Evolutionary conservation across 2,113 vertebrate genomes (phyloP), one percentile per base, ranked within the genome.

Genomic region (Oreochromis aureus): DNA sequence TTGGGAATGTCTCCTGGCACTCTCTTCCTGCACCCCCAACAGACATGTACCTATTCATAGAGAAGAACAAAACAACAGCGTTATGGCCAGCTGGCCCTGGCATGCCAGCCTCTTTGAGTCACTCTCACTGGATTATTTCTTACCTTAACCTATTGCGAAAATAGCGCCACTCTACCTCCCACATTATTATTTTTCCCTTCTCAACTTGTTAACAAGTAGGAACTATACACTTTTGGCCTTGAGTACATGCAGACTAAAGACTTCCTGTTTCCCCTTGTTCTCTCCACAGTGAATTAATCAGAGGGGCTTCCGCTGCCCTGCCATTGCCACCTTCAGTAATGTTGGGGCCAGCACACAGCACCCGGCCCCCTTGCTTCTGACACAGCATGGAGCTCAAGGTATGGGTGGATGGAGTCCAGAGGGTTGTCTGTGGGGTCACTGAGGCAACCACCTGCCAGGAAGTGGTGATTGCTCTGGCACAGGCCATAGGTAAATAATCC

Each of bases 371-470:
- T 93, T 82, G 34, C 76, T 91, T 93, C 91, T 96, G 95, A 95
- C 93, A 89, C 91, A 97, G 94, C 95, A 99, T 99, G 99, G 99
- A 99, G 96, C 98, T 99, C 82, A 99, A 99, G 94, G 99, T 99
- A 89, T 99, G 99, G 99, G 99, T 99, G 87, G 99, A 99, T 87
- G 99, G 98, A 94, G 97, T 99, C 84, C 99, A 99, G 96, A 97
- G 99, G 85, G 98, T 99, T 4, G 98, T 99, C 56, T 99, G 99
- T 30, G 99, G 99, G 6, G 98, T 99, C 94, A 99, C 98, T 0
- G 98, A 99, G 95, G 97, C 97, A 87, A 99, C 99, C 73, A 99
- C 99, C 44, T 99, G 99, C 97, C 98, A 99, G 91, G 99, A 99
- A 88, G 99, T 99, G 85, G 99, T 99, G n/a, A 99, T 99, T 87